Evolutionary conservation across 2,888 invertebrate species (phyloP), one percentile per base, ranked within the genome.

Genomic region (Latheticus oryzae): DNA sequence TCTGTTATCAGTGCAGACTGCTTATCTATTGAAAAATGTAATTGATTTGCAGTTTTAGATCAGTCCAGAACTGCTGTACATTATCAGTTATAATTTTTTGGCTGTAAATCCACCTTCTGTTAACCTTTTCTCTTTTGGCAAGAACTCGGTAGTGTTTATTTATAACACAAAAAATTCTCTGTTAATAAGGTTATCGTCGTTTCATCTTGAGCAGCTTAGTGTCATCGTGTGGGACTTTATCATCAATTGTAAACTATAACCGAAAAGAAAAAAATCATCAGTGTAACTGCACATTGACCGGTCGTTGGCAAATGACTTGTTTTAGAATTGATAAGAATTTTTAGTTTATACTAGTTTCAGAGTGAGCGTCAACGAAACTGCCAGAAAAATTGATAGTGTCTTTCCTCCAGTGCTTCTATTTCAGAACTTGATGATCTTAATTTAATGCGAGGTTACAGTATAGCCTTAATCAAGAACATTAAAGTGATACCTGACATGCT

Each of bases 301-400:
- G 57, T 58, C 58, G 59, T 58, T 63, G 61, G 50, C 57, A 35
- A 51, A 58, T 50, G 38, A 33, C 38, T 43, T 21, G 38, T 40
- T 58, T 24, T 33, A 42, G 26, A 16, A 37, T 26, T 17, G 54
- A 43, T 50, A 59, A 59, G 24, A 53, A 45, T 47, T 56, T 47
- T 37, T 56, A 56, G 58, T 60, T 52, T 50, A 33, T 45, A 52
- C 60, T 40, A 52, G 54, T 51, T 52, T 21, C 48, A 13, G 33
- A 12, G 8, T 21, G 21, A 51, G 9, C 19, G 17, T 42, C 21
- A 11, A 16, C 21, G 32, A 32, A 28, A 21, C 33, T 16, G 38
- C 21, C 21, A 32, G 33, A 47, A 28, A 47, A 33, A 23, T 11
- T 32, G 13, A 37, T 33, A 32, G 37, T 35, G 16, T 48, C 35